phyloP scores from a whole-genome alignment of 2,797 vertebrate species.

The Catamblyrhynchus diadema region DNA sequence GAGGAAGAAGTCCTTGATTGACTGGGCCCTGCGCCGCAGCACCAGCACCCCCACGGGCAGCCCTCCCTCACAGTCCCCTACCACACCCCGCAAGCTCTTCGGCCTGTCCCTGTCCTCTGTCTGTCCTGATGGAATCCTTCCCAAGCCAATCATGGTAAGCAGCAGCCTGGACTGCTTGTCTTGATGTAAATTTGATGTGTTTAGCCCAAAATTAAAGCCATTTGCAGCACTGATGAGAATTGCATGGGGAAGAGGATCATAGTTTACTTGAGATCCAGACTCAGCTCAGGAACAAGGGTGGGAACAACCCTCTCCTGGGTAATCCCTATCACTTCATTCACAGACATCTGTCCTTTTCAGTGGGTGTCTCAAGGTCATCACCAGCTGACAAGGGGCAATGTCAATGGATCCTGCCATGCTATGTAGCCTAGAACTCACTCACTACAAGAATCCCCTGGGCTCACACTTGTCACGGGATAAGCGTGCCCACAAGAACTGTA shows the following conservation, averaged over 20 bases:
- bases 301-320: neutral
- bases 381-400: neutral
- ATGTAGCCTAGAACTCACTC: neutral
- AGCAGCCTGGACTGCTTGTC: neutral
- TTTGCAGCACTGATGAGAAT: neutral
- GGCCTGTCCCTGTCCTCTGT: constrained; percentile 77
- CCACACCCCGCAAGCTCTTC: constrained; percentile 73
- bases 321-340: neutral
- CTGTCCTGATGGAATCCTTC: constrained; percentile 76
- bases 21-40: constrained; percentile 79
- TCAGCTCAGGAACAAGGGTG: neutral
- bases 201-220: neutral
- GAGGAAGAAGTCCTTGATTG: constrained; percentile 79
- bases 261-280: neutral
- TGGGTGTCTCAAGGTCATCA: neutral
- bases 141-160: constrained; percentile 80
- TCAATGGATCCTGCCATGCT: neutral
- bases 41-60: constrained; percentile 48
- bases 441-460: neutral
- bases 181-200: neutral
- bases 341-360: neutral
- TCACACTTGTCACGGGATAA: neutral
- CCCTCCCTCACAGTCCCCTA: constrained; percentile 49
- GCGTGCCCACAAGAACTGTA: fast-evolving
- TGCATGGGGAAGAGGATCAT: neutral